Base-by-base conservation (phyloP, 2,797 vertebrate genomes). In the Pygocentrus nattereri region DNA sequence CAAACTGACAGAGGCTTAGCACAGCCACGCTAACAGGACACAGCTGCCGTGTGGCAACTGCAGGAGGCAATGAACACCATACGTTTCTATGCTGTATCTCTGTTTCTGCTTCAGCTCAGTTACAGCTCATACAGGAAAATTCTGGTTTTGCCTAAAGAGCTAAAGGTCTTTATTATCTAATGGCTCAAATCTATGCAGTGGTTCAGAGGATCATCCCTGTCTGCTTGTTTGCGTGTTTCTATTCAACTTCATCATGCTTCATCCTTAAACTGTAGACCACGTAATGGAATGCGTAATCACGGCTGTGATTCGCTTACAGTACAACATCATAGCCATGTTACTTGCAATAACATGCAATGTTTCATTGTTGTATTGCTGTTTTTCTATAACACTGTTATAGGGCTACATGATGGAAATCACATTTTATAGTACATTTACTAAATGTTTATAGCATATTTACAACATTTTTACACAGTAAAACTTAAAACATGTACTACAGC, bases 11-110 rank as follows among this genome's bases (percentile, higher is more conserved):
- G 68, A 77, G 73, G 82, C 81, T 86, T 67, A 67, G 50, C 21
- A 23, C 41, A 73, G 84, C 75, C 21, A 83, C 67, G 61, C 68
- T 78, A 88, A 91, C 89, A 88, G 90, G 88, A 93, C 93, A 90
- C 91, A 93, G 91, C 91, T 94, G 93, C n/a, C n/a, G n/a, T n/a
- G n/a, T n/a, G n/a, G n/a, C n/a, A n/a, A n/a, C n/a, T n/a, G n/a
- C n/a, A n/a, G n/a, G 83, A 87, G 72, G 82, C 80, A 78, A 81
- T 83, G 85, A 84, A 81, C 76, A 86, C 76, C 80, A 79, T 74
- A 87, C 47, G 25, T 56, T 34, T 54, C 21, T 50, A 16, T 23
- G 70, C 82, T 91, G 82, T 83, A 85, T 62, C 75, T 27, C 15
- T 27, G 65, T 88, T 82, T 83, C 88, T 91, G 91, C 84, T 86